phyloP scores from a whole-genome alignment of 2,888 invertebrate species.

The Perdita meconis region DNA sequence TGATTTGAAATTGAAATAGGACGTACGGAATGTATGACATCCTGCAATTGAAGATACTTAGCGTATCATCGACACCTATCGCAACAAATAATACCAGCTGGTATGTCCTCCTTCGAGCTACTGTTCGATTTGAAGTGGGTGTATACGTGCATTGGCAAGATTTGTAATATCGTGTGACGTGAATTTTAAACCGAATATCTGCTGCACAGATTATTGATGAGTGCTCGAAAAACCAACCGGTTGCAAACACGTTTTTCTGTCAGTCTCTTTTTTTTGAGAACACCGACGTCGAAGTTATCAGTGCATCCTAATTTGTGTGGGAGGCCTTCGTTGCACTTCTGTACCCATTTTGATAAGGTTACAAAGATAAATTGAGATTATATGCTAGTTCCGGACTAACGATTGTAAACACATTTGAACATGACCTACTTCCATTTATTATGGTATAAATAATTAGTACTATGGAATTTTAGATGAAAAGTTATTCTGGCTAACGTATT shows the following conservation, averaged over 20 bases:
- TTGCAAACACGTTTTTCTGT: not conserved
- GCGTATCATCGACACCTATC: conserved; percentile 38
- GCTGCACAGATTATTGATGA: conserved; percentile 9
- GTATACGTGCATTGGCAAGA: conserved; percentile 26
- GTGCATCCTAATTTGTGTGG: not conserved
- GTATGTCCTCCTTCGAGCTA: conserved; percentile 61
- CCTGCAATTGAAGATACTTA: conserved; percentile 45
- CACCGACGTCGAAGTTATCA: not conserved
- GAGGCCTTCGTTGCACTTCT: not conserved
- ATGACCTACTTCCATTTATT: not conserved
- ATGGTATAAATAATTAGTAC: too few relatives aligned
- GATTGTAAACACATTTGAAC: not conserved
- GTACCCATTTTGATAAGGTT: not conserved
- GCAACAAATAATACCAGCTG: conserved; percentile 54
- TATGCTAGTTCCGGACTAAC: not conserved
- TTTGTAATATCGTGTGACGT: conserved; percentile 37
- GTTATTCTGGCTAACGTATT: too few relatives aligned
- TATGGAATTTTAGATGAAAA: too few relatives aligned
- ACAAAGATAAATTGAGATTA: not conserved
- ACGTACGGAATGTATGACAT: conserved; percentile 23
- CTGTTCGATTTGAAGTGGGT: conserved; percentile 63
- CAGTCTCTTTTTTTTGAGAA: not conserved
- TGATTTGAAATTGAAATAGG: conserved; percentile 20
- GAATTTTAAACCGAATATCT: conserved; percentile 28
- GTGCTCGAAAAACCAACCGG: not conserved